A percentile compares a stretch with the other conserved stretches of the same genome.
phyloP scores from a whole-genome alignment of 2,113 vertebrate genomes.

The Cyprinodon brontotheroides region DNA sequence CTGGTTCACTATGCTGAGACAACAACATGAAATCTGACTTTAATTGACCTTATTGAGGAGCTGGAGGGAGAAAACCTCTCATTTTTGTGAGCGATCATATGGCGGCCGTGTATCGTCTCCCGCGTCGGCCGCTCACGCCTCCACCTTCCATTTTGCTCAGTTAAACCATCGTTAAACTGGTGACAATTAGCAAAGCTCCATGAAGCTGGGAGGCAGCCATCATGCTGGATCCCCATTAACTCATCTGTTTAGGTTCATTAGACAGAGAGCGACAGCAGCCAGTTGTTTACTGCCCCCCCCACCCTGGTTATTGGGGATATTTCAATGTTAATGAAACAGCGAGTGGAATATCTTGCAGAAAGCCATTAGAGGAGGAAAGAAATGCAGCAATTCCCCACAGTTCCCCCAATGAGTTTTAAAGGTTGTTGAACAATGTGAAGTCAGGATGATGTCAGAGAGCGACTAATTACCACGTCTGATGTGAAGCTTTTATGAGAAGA shows the following conservation, averaged over 20 bases:
- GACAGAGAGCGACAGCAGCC: constrained; percentile 40
- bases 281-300: constrained; percentile 49
- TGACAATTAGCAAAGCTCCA: constrained; percentile 74
- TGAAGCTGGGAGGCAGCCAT: constrained; percentile 72
- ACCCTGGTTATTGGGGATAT: constrained; percentile 36
- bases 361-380: constrained; percentile 43
- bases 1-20: constrained; percentile 46
- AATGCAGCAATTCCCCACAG: constrained; percentile 30
- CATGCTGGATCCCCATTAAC: constrained; percentile 66
- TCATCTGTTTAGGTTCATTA: constrained; percentile 73
- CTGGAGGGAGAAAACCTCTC: constrained; percentile 16
- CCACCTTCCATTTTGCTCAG: constrained; percentile 65
- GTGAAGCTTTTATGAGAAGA: constrained; percentile 27
- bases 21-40: constrained; percentile 27
- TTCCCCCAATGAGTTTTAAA: constrained; percentile 16
- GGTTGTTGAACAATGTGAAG: constrained; percentile 51
- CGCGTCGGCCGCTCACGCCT: constrained; percentile 45
- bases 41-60: constrained; percentile 4
- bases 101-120: background rate
- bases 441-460: constrained; percentile 30
- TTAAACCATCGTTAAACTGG: constrained; percentile 69
- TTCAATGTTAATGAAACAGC: constrained; percentile 62
- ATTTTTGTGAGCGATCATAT: too few relatives aligned
- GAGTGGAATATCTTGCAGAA: constrained; percentile 35
- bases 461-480: constrained; percentile 41